Evolutionary conservation across 2,113 vertebrate species (phyloP).

Genomic region (Diphyllodes magnificus): DNA sequence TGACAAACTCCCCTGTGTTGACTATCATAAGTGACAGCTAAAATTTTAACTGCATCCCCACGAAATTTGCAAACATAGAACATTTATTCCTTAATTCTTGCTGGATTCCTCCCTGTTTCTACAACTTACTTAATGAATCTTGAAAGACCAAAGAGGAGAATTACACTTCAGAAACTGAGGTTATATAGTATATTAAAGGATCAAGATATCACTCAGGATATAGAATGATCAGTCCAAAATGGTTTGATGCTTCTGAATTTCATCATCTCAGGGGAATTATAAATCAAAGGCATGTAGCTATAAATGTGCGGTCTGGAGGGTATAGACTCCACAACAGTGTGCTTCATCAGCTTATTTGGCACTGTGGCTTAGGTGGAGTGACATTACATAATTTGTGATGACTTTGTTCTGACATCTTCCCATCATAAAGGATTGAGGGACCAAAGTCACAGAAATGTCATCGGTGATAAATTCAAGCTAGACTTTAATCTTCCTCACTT

Average conservation of each 20-base stretch:
- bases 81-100: neutral
- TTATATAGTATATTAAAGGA: neutral
- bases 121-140: neutral
- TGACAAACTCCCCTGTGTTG: neutral
- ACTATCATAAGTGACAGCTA: neutral
- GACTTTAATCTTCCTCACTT: constrained; percentile 51
- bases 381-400: constrained; percentile 42
- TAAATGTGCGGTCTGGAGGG: neutral
- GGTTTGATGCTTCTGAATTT: neutral
- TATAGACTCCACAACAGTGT: neutral
- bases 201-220: neutral
- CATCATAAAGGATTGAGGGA: constrained; percentile 32
- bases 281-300: constrained; percentile 25
- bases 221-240: neutral
- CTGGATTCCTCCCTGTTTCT: neutral
- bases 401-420: constrained; percentile 52
- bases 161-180: neutral
- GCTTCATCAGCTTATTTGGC: constrained; percentile 41
- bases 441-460: constrained; percentile 57
- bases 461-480: constrained; percentile 47
- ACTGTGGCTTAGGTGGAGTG: constrained; percentile 26
- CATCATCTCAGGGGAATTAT: constrained; percentile 15
- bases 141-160: neutral
- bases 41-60: neutral
- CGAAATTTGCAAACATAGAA: neutral